Evolutionary conservation across 2,888 invertebrate genomes (phyloP), one percentile per base, ranked within the genome.

Genomic region (Drosophila anceps): DNA sequence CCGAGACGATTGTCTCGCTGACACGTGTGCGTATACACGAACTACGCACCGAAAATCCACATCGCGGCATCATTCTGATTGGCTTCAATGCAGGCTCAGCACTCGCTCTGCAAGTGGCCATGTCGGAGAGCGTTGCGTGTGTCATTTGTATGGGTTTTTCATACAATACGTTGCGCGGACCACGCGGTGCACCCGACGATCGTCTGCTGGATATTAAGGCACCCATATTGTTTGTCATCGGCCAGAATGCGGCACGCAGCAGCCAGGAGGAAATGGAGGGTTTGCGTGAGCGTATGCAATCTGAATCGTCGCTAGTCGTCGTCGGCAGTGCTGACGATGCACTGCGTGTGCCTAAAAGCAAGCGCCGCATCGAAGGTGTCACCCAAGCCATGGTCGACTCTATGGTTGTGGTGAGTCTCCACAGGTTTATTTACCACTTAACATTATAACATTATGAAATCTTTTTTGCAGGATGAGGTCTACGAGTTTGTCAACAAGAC

Each of bases 71-170:
- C 29, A 94, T 97, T 68, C 93, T 97, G n/a, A 93, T 96, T 64
- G 97, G 97, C 12, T 96, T 96, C 91, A 95, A 96, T 89, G 94
- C 95, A 37, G 96, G 96, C n/a, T 95, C 96, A 18, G 94, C 96
- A 0, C 93, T 97, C 44, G 96, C 97, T 2, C 94, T 96, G 82
- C 96, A 96, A 93, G 95, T 96, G 5, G 95, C 96, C 0, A 94
- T 96, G 88, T 94, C 95, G 61, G 96, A 97, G 90, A 94, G 94
- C 55, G 95, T 97, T 10, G 94, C 95, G 27, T 96, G 96, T 57
- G 95, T 96, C 4, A 94, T 97, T 24, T 96, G 96, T 88, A 93
- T 97, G 73, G 97, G 97, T 0, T 97, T 97, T 91, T 96, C 97
- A 0, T 94, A 95, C 67, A 94, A 95, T 74, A 96, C 96, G 0